Evolutionary conservation across 2,113 vertebrate species (phyloP).

Genomic region (Acrocephalus arundinaceus): DNA sequence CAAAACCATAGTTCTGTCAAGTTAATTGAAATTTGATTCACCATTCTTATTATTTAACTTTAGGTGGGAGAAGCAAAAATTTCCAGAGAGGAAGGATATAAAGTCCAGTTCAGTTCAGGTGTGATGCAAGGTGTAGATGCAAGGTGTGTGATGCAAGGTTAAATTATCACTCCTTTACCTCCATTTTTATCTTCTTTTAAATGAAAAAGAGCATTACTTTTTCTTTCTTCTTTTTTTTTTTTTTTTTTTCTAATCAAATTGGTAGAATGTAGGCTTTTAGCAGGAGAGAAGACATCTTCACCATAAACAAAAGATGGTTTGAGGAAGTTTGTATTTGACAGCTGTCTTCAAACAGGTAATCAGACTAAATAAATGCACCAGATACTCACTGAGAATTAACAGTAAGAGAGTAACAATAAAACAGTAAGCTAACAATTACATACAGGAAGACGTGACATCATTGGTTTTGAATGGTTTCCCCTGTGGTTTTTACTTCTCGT

Average conservation of each 20-base stretch:
- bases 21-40: neutral
- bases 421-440: neutral
- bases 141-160: neutral
- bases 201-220: neutral
- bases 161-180: neutral
- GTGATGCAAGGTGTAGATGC: neutral
- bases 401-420: neutral
- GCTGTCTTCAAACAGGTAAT: neutral
- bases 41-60: neutral
- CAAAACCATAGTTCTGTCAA: neutral
- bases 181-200: neutral
- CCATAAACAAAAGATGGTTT: neutral
- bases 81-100: neutral
- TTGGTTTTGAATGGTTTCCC: slow-evolving; percentile 47
- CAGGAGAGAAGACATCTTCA: fast-evolving
- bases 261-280: neutral
- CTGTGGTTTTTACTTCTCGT: slow-evolving; percentile 58
- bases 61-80: neutral
- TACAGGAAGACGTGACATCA: neutral
- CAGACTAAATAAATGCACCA: neutral
- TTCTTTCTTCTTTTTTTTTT: neutral
- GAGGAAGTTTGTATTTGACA: neutral
- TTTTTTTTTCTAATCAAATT: neutral
- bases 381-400: neutral
- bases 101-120: neutral